These are phyloP conservation scores for Petroica traversi DNA, from an alignment of 2,113 vertebrate species.

Conservation along the genomic window DNA sequence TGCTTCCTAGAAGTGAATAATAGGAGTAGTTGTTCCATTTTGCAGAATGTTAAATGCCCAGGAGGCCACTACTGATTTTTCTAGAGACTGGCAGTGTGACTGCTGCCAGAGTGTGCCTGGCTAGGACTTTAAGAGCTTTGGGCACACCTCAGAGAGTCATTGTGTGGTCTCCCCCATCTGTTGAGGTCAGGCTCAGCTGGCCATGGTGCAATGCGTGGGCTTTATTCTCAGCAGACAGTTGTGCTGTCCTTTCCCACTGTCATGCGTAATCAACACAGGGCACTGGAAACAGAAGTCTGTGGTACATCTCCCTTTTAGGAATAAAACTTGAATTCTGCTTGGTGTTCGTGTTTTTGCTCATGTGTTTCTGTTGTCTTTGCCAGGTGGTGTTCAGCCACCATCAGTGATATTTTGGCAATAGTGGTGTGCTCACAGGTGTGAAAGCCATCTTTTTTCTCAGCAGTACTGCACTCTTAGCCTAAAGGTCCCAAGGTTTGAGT, in stretches of 20 bases:
- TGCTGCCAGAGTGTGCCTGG: fast-evolving
- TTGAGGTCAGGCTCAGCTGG: fast-evolving
- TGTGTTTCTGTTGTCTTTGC: neutral
- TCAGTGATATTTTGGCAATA: neutral
- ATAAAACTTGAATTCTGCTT: neutral
- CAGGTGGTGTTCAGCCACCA: neutral
- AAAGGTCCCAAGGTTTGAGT: neutral
- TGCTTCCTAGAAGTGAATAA: neutral
- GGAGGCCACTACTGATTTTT: neutral
- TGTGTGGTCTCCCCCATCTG: neutral
- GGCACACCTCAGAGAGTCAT: neutral
- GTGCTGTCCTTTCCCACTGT: neutral
- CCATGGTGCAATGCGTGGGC: fast-evolving
- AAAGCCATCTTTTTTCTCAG: neutral
- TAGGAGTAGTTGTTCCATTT: neutral
- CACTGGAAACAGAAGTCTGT: neutral
- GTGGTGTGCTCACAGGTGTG: neutral
- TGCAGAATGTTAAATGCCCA: neutral
- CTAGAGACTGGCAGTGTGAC: neutral
- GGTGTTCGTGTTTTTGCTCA: neutral
- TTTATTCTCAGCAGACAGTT: neutral
- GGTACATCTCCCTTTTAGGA: neutral
- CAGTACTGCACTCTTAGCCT: neutral
- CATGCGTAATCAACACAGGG: neutral
- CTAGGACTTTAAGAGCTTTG: neutral